phyloP scores from a whole-genome alignment of 2,113 vertebrate genomes.

The Pantherophis guttatus region DNA sequence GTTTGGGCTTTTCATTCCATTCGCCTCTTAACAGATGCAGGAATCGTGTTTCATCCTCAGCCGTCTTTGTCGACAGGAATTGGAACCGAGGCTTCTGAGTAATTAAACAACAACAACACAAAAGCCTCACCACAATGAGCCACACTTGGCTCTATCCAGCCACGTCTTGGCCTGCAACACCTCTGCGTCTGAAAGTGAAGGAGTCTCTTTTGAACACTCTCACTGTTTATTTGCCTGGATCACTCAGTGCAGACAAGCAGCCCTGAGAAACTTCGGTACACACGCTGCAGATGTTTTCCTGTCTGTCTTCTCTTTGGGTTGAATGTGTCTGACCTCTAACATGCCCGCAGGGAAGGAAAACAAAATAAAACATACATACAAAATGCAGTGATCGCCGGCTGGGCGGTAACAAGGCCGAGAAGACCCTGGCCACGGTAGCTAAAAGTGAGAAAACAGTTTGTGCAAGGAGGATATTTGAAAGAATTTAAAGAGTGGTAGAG shows the following conservation, averaged over 20 bases:
- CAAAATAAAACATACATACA: constrained; percentile 16
- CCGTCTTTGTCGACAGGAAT: constrained; percentile 61
- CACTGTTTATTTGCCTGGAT: constrained; percentile 56
- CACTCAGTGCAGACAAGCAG: constrained; percentile 38
- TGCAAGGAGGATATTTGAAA: neutral
- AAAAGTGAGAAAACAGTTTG: neutral
- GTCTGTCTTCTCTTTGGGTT: constrained; percentile 39
- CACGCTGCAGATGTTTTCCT: neutral
- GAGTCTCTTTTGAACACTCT: constrained; percentile 36
- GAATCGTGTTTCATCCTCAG: constrained; percentile 73
- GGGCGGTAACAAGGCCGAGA: neutral
- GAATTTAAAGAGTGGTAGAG: neutral
- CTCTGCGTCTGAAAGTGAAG: constrained; percentile 50
- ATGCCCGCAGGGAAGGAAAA: constrained; percentile 45
- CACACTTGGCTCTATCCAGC: constrained; percentile 63
- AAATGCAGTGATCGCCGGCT: neutral
- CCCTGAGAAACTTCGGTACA: constrained; percentile 15
- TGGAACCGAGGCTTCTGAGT: constrained; percentile 67
- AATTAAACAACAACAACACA: constrained; percentile 56
- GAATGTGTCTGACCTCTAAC: constrained; percentile 51
- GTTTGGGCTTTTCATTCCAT: constrained; percentile 61
- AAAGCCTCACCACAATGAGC: constrained; percentile 61
- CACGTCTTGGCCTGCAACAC: constrained; percentile 61
- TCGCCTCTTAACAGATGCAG: constrained; percentile 68
- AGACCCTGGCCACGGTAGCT: neutral